phyloP scores from a whole-genome alignment of 92 coral and sea anemone species.

The Parazoanthus darwini region DNA sequence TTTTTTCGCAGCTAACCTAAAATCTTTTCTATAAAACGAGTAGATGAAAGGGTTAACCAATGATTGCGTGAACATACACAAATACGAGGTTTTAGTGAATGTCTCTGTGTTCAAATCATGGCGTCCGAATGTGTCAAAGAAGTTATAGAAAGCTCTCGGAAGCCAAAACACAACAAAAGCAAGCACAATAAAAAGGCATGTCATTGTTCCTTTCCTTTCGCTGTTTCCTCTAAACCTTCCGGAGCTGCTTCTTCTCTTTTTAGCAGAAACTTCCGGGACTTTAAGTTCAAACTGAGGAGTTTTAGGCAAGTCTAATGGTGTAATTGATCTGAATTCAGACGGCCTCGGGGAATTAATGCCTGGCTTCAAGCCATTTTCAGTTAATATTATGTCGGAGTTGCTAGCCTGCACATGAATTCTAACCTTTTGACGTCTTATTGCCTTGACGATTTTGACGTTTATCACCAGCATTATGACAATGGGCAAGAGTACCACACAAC shows the following conservation, averaged over 20 bases:
- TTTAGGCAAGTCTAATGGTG: background rate
- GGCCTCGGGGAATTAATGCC: background rate
- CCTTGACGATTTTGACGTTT: slow-evolving; percentile 25
- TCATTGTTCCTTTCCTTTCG: slow-evolving; percentile 37
- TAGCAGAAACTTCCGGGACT: background rate
- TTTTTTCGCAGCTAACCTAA: slow-evolving; percentile 29
- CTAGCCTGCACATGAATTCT: background rate
- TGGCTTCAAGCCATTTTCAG: slow-evolving; percentile 2
- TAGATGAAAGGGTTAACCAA: slow-evolving; percentile 33
- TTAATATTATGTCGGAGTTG: background rate
- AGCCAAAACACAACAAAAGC: slow-evolving; percentile 41
- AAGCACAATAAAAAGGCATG: slow-evolving; percentile 24
- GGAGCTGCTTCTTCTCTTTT: background rate
- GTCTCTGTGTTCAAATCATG: slow-evolving; percentile 31
- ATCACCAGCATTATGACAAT: slow-evolving; percentile 20
- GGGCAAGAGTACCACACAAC: slow-evolving; percentile 24
- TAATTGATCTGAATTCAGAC: background rate
- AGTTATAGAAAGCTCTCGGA: slow-evolving; percentile 37
- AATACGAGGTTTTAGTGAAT: slow-evolving; percentile 18
- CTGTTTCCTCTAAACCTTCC: background rate
- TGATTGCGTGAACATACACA: slow-evolving; percentile 29
- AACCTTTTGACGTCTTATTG: slow-evolving; percentile 14
- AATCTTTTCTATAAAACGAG: slow-evolving; percentile 37
- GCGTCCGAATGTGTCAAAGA: slow-evolving; percentile 11
- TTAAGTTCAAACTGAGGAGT: slow-evolving; percentile 13